Percentiles rank a stretch among this genome's conserved stretches.
Evolutionary conservation across 2,888 invertebrate species (phyloP).

Genomic region (Mesorhabditis belari): DNA sequence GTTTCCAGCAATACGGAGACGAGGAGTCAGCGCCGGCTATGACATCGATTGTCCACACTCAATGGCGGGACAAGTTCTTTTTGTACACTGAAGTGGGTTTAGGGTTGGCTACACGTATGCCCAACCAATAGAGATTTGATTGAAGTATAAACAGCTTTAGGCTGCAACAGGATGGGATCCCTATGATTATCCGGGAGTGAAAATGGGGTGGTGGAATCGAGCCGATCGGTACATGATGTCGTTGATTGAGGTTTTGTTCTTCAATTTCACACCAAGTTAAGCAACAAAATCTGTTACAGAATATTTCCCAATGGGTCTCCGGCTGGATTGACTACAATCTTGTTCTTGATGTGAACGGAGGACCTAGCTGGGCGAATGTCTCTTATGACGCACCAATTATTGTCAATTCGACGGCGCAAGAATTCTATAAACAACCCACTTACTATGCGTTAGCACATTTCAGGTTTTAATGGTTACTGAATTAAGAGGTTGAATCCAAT

Average conservation of each 20-base stretch:
- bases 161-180: neutral
- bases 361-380: neutral
- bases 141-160: neutral
- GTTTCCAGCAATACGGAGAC: neutral
- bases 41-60: neutral
- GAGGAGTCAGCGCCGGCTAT: neutral
- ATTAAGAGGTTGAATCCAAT: neutral
- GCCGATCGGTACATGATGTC: neutral
- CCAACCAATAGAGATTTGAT: neutral
- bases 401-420: neutral
- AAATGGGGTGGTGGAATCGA: neutral
- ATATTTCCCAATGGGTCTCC: neutral
- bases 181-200: neutral
- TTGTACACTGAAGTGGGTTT: neutral
- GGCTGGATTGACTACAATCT: neutral
- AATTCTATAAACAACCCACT: neutral
- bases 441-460: neutral
- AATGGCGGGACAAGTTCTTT: neutral
- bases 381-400: neutral
- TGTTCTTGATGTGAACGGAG: neutral
- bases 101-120: neutral
- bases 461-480: neutral
- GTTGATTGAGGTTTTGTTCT: neutral
- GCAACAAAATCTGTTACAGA: neutral
- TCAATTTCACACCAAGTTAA: neutral